Conservation (phyloP, 2,113 vertebrate genomes). For the Chloroceryle aenea region DNA sequence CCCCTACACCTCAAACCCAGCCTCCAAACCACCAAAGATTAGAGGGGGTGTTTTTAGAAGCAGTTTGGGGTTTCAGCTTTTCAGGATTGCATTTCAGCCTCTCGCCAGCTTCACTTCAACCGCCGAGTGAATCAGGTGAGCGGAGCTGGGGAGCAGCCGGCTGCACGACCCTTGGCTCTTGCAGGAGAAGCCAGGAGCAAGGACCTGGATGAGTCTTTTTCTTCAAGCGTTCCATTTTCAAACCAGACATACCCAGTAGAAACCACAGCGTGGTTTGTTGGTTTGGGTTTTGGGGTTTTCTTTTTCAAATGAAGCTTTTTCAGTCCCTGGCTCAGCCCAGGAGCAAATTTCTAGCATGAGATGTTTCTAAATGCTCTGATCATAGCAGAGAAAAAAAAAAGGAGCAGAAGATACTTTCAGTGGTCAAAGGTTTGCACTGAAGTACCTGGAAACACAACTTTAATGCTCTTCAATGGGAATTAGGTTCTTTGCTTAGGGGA, state of each 20-base stretch:
- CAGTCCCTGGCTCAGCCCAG: neutral
- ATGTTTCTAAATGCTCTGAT: neutral
- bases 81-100: conserved; percentile 37
- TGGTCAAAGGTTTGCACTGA: neutral
- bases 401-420: neutral
- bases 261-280: neutral
- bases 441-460: neutral
- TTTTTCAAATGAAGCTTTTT: conserved; percentile 16
- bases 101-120: conserved; percentile 29
- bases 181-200: neutral
- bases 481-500: neutral
- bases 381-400: neutral
- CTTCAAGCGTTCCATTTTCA: neutral
- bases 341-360: neutral
- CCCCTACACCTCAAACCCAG: conserved; percentile 17
- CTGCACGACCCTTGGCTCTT: neutral
- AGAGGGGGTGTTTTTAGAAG: conserved; percentile 64
- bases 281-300: neutral
- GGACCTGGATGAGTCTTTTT: neutral
- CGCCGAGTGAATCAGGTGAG: conserved; percentile 28
- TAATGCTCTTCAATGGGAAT: neutral
- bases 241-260: neutral
- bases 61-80: conserved; percentile 24
- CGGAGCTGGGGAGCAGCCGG: conserved; percentile 5
- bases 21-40: conserved; percentile 61